Conservation (phyloP, 1,140 invertebrate genomes). For the Potamilus streckersoni region DNA sequence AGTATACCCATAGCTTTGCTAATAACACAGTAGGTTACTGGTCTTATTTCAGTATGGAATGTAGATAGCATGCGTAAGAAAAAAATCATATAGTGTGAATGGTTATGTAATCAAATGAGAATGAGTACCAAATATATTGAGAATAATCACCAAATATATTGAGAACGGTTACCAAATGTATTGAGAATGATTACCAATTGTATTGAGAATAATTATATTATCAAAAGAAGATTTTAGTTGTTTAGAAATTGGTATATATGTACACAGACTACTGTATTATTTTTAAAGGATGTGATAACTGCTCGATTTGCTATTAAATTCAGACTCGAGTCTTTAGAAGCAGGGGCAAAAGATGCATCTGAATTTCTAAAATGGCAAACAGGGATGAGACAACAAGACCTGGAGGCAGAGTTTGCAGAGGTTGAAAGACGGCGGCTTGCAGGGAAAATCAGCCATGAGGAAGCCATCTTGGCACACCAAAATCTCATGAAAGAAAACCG, state of each 20-base stretch:
- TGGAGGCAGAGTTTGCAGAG: slow-evolving; percentile 57
- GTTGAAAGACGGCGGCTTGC: slow-evolving; percentile 61
- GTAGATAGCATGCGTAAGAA: too few relatives aligned
- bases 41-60: too few relatives aligned
- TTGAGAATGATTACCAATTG: too few relatives aligned
- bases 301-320: slow-evolving; percentile 1
- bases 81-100: too few relatives aligned
- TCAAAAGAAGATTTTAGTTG: background rate
- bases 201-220: background rate
- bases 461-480: slow-evolving; percentile 65
- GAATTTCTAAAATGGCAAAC: slow-evolving; percentile 67
- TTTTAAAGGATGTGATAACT: background rate
- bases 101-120: too few relatives aligned
- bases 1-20: too few relatives aligned
- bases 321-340: slow-evolving; percentile 62
- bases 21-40: too few relatives aligned
- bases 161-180: too few relatives aligned
- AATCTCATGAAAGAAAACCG: slow-evolving; percentile 62
- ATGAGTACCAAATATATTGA: too few relatives aligned
- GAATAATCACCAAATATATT: too few relatives aligned
- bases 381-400: slow-evolving; percentile 61
- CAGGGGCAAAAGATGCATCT: slow-evolving; percentile 59
- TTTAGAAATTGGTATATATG: background rate
- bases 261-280: background rate
- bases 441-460: slow-evolving; percentile 67